A percentile compares a stretch with the other conserved stretches of the same genome.
phyloP scores from a whole-genome alignment of 2,797 vertebrate genomes.

The Eurystomus glaucurus region DNA sequence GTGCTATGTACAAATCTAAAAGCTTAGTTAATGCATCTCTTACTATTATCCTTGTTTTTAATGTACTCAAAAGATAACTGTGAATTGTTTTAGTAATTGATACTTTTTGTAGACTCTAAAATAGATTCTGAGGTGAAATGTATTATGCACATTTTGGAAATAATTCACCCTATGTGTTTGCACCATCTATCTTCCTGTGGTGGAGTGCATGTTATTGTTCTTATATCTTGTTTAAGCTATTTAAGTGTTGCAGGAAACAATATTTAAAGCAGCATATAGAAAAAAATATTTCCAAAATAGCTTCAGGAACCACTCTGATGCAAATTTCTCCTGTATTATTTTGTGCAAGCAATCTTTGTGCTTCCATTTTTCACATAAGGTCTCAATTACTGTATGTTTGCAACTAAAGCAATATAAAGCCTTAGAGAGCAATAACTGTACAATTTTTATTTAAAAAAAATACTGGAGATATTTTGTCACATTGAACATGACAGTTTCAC shows the following conservation, averaged over 20 bases:
- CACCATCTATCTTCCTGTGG: neutral
- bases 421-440: neutral
- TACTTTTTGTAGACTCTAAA: neutral
- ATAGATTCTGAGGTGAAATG: neutral
- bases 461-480: neutral
- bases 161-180: neutral
- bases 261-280: neutral
- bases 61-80: neutral
- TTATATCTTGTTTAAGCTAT: neutral
- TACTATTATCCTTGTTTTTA: neutral
- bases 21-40: neutral
- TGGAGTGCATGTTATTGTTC: neutral
- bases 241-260: neutral
- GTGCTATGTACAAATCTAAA: neutral
- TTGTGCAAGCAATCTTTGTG: neutral
- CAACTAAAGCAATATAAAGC: neutral
- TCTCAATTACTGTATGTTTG: neutral
- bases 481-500: neutral
- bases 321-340: neutral
- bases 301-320: neutral
- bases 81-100: neutral
- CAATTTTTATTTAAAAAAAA: neutral
- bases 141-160: neutral
- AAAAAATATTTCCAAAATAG: neutral
- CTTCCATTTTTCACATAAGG: neutral